phyloP scores from a whole-genome alignment of 2,797 vertebrate genomes.

The Pangasius larnaudii region DNA sequence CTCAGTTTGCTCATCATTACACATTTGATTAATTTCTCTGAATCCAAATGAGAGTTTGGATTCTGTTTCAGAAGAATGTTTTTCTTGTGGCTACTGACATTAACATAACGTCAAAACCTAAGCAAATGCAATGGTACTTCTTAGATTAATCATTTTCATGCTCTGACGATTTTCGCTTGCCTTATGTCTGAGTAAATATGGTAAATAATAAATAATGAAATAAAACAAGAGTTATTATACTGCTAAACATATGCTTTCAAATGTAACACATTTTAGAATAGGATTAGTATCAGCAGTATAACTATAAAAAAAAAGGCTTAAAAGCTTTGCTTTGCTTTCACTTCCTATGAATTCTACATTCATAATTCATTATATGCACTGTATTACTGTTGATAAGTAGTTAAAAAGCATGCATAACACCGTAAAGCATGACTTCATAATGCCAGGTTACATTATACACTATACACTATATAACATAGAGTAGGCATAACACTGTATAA shows the following conservation, averaged over 20 bases:
- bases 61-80: slow-evolving; percentile 3
- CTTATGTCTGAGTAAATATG: background rate
- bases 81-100: slow-evolving; percentile 16
- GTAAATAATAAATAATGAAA: background rate
- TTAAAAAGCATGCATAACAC: too few relatives aligned
- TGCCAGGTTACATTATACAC: too few relatives aligned
- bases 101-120: slow-evolving; percentile 2
- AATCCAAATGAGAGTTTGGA: slow-evolving; percentile 5
- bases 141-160: slow-evolving; percentile 23
- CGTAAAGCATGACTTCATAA: too few relatives aligned
- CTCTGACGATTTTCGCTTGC: background rate
- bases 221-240: slow-evolving; percentile 10
- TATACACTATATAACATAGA: too few relatives aligned
- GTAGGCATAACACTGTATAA: background rate
- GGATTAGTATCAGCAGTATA: background rate
- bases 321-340: too few relatives aligned
- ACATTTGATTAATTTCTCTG: slow-evolving; percentile 32
- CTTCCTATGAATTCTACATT: background rate
- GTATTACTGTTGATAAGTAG: background rate
- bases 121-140: slow-evolving; percentile 27
- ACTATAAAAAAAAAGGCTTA: too few relatives aligned
- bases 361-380: background rate
- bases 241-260: slow-evolving; percentile 27
- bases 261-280: background rate
- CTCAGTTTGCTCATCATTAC: slow-evolving; percentile 42